These are phyloP conservation scores for Aelia acuminata DNA, from an alignment of 2,888 invertebrate genomes.

Conservation along the genomic window DNA sequence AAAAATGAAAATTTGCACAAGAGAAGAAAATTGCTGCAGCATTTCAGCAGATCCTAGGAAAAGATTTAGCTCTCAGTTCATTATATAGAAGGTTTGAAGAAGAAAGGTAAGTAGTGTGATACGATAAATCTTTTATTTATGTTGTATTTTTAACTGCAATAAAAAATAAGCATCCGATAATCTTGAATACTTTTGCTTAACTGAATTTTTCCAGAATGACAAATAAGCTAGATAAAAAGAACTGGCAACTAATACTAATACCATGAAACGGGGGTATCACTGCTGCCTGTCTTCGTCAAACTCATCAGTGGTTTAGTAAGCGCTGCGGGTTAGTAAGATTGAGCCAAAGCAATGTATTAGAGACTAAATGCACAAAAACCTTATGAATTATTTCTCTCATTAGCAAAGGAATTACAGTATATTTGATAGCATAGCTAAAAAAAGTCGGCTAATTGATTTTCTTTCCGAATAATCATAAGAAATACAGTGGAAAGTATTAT, in stretches of 20 bases:
- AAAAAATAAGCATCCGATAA: too few relatives aligned
- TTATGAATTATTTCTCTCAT: not conserved
- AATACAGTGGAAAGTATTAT: not conserved
- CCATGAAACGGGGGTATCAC: not conserved
- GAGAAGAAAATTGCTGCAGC: too few relatives aligned
- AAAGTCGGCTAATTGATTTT: not conserved
- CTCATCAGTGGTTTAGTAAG: not conserved
- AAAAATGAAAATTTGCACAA: too few relatives aligned
- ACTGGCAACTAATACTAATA: not conserved
- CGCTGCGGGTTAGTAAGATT: slow-evolving; percentile 18
- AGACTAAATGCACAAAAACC: not conserved
- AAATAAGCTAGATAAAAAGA: not conserved
- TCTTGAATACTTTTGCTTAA: too few relatives aligned
- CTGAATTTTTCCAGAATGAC: not conserved
- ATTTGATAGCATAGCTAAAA: not conserved
- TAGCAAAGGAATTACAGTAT: not conserved
- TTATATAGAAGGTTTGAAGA: too few relatives aligned
- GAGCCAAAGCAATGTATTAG: not conserved
- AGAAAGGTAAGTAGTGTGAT: too few relatives aligned
- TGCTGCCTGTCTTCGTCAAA: not conserved
- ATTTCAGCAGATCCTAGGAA: too few relatives aligned
- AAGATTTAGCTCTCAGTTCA: too few relatives aligned
- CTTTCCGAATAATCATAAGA: not conserved
- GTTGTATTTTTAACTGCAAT: too few relatives aligned
- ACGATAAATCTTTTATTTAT: too few relatives aligned